phyloP scores from a whole-genome alignment of 2,797 vertebrate species.

The Cygnus olor region DNA sequence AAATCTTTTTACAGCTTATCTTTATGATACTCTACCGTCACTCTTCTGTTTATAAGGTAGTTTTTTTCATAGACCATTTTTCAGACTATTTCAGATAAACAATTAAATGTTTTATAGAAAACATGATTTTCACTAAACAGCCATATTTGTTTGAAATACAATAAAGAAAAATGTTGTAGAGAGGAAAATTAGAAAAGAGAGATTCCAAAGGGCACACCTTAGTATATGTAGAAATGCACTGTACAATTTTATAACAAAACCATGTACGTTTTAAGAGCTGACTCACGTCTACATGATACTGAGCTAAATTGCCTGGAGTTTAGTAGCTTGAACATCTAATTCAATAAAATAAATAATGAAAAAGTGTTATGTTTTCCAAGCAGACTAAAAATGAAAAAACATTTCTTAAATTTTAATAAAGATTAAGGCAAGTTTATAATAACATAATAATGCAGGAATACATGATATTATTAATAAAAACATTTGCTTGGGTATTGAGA shows the following conservation, averaged over 20 bases:
- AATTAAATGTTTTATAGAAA: neutral
- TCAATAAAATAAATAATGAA: neutral
- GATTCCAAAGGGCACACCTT: neutral
- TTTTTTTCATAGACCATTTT: neutral
- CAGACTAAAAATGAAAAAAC: neutral
- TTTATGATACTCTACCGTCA: neutral
- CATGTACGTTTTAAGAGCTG: neutral
- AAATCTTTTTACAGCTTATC: neutral
- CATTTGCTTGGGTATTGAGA: neutral
- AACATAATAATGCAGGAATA: neutral
- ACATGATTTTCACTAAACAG: neutral
- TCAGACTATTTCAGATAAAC: neutral
- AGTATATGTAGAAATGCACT: rapidly evolving
- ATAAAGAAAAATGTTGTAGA: neutral
- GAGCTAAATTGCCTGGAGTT: neutral
- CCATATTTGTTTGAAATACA: neutral
- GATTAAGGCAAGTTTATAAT: neutral
- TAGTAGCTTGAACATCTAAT: neutral
- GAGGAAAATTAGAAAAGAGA: neutral
- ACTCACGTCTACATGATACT: neutral
- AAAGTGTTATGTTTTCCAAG: neutral
- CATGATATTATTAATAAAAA: neutral
- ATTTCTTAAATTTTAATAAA: neutral
- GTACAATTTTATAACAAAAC: neutral
- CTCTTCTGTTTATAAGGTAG: neutral